These are phyloP conservation scores for Triplophysa dalaica DNA, from an alignment of 2,113 vertebrate genomes.

Conservation along the genomic window DNA sequence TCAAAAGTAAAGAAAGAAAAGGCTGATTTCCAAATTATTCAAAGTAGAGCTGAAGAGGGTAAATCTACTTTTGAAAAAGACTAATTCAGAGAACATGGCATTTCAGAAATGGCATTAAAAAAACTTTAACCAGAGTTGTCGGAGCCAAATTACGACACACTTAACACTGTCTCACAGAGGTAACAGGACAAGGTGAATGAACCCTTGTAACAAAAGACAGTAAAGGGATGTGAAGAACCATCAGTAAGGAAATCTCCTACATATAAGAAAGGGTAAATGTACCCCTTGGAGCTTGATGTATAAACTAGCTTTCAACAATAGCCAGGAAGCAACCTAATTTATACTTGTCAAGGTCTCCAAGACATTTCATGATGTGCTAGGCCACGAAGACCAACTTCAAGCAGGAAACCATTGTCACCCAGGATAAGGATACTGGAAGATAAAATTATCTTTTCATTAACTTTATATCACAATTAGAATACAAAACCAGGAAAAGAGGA, in stretches of 20 bases:
- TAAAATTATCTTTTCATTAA: background rate
- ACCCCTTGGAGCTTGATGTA: background rate
- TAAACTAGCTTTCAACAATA: background rate
- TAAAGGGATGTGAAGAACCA: background rate
- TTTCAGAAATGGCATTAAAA: background rate
- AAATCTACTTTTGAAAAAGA: background rate
- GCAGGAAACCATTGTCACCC: background rate
- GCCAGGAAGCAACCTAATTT: background rate
- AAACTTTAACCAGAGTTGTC: background rate
- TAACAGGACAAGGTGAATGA: constrained; percentile 1
- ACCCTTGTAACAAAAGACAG: background rate
- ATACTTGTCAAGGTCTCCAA: background rate
- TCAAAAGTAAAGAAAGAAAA: no score
- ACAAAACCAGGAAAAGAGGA: background rate
- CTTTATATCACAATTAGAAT: background rate
- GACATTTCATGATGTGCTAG: background rate
- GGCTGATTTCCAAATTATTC: no score
- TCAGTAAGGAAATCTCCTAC: constrained; percentile 3
- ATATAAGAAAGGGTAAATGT: background rate
- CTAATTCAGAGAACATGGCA: background rate
- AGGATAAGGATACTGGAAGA: background rate
- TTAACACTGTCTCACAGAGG: background rate
- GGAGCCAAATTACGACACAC: background rate
- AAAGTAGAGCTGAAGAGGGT: background rate
- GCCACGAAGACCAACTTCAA: background rate